phyloP scores from a whole-genome alignment of 1,140 invertebrate genomes.

The Drosophila subpulchrella region DNA sequence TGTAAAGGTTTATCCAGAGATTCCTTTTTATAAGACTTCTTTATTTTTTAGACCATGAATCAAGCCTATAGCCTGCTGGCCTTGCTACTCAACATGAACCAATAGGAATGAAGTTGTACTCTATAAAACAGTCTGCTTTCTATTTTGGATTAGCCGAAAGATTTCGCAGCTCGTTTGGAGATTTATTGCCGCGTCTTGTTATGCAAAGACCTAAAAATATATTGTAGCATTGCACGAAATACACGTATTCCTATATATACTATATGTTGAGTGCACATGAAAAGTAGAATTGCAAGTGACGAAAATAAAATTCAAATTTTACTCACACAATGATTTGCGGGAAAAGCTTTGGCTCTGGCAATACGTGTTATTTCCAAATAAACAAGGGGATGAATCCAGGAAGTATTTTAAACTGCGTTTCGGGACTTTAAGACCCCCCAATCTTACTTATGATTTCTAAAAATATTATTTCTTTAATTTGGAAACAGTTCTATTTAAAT shows the following conservation, averaged over 20 bases:
- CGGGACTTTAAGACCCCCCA: background rate
- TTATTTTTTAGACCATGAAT: slow-evolving; percentile 60
- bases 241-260: slow-evolving; percentile 28
- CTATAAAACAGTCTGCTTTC: slow-evolving; percentile 1
- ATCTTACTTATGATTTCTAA: too few relatives aligned
- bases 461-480: too few relatives aligned
- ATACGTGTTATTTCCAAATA: slow-evolving; percentile 21
- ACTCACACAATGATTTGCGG: slow-evolving; percentile 1
- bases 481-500: too few relatives aligned
- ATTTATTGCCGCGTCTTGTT: slow-evolving; percentile 52
- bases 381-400: slow-evolving; percentile 2
- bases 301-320: slow-evolving; percentile 47
- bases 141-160: slow-evolving; percentile 41
- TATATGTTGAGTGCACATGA: slow-evolving; percentile 40
- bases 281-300: slow-evolving; percentile 49
- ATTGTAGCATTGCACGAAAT: slow-evolving; percentile 37
- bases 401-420: background rate
- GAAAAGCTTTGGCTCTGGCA: slow-evolving; percentile 15
- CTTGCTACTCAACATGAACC: slow-evolving; percentile 62
- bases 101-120: slow-evolving; percentile 18
- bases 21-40: background rate
- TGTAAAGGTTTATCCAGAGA: background rate
- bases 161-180: slow-evolving; percentile 50
- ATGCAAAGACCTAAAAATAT: slow-evolving; percentile 58
- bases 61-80: slow-evolving; percentile 70